Base-by-base conservation (phyloP, 1,140 invertebrate genomes). In the Reticulitermes speratus region DNA sequence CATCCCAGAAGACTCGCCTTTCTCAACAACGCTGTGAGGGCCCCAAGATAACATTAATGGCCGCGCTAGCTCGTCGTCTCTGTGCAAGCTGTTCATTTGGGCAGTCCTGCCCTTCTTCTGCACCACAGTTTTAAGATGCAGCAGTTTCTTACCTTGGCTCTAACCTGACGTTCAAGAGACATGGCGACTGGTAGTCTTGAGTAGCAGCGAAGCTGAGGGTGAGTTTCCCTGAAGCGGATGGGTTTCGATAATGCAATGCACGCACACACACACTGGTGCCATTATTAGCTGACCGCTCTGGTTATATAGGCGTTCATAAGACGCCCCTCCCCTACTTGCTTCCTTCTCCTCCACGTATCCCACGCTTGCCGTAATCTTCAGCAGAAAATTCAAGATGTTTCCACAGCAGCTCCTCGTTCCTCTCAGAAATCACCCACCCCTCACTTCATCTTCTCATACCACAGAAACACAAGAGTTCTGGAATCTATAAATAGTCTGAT, bases 131-230 rank as follows among this genome's bases (percentile, higher is more conserved):
- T 38, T 38, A 38, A 38, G 38, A 38, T 38, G 38, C 52, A 84
- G n/a, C 44, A 32, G n/a, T n/a, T 86, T 21, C n/a, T 92, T 92
- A 95, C 95, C 94, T 96, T 96, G 90, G 94, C 94, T 89, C 94
- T 94, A 90, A 96, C 95, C 95, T 95, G 94, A 92, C 95, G 94
- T 94, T 96, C 95, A 90, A 96, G 92, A 93, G 95, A 95, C 95
- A 96, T 96, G 83, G 48, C 83, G 48, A 21, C 23, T 44, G 30
- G 23, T 32, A 81, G 59, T 52, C 14, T 5, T n/a, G 38, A 38
- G 30, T 16, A 38, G 85, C 55, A 19, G 38, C 32, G 23, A 44
- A 44, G 55, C 9, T 81, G 65, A 44, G 44, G 45, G 82, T 23
- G 82, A 44, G 6, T 12, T 48, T 23, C 21, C 23, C 23, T 23